Conservation (phyloP, 1,140 invertebrate genomes). For the Diploscapter pachys region DNA sequence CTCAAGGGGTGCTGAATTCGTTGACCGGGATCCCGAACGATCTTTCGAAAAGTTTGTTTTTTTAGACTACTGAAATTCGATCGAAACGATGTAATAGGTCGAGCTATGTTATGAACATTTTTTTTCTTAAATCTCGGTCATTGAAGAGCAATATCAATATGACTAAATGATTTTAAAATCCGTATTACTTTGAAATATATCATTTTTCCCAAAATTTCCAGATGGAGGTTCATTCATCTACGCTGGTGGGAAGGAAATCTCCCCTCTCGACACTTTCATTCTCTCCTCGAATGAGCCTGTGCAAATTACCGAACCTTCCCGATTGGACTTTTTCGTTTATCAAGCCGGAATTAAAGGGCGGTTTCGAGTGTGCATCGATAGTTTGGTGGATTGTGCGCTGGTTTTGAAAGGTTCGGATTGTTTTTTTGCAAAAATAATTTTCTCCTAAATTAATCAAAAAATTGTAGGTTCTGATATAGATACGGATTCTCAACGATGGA, state of each 20-base stretch:
- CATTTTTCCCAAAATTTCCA: slow-evolving; percentile 7
- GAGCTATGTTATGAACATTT: neutral
- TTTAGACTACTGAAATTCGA: neutral
- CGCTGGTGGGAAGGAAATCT: slow-evolving; percentile 17
- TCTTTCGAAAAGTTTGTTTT: slow-evolving; percentile 19
- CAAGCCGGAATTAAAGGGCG: slow-evolving; percentile 37
- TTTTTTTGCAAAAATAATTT: neutral
- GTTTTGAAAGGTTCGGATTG: slow-evolving; percentile 21
- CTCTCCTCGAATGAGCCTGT: slow-evolving; percentile 28
- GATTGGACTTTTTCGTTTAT: slow-evolving; percentile 38
- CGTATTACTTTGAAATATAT: neutral
- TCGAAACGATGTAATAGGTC: neutral
- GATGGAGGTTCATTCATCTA: slow-evolving; percentile 36
- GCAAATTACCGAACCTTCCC: slow-evolving; percentile 20
- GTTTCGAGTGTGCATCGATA: slow-evolving; percentile 37
- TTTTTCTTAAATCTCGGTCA: too few relatives aligned
- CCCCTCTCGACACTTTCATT: slow-evolving; percentile 30
- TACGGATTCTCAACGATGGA: slow-evolving; percentile 34
- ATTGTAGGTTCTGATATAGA: slow-evolving; percentile 21
- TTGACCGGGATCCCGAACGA: slow-evolving; percentile 39
- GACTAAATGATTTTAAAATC: neutral
- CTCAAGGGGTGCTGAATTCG: slow-evolving; percentile 30
- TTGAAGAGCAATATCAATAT: neutral
- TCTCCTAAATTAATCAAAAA: neutral
- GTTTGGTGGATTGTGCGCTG: slow-evolving; percentile 32